Evolutionary conservation across 2,888 invertebrate species (phyloP).

Genomic region (Drosophila mercatorum): DNA sequence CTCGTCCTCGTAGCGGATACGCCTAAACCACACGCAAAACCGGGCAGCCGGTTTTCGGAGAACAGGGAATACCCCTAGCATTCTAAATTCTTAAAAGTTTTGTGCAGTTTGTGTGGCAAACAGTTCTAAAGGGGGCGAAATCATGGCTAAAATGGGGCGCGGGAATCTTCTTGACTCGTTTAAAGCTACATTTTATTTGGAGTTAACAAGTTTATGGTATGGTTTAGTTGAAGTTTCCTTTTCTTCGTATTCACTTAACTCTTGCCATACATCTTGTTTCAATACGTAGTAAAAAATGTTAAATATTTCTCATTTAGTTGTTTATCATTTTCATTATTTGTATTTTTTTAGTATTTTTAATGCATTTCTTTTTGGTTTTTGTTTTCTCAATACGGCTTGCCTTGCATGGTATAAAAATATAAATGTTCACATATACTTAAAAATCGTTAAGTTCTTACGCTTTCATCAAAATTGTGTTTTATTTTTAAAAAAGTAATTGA

Average conservation of each 20-base stretch:
- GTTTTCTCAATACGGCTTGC: slow-evolving; percentile 54
- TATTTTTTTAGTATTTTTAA: slow-evolving; percentile 37
- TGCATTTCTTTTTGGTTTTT: slow-evolving; percentile 34
- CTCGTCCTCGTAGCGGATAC: slow-evolving; percentile 11
- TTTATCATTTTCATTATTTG: slow-evolving; percentile 31
- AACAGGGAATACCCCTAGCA: slow-evolving; percentile 12
- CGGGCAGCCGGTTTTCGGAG: slow-evolving; percentile 1
- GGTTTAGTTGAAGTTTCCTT: not conserved
- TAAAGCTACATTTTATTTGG: slow-evolving; percentile 71
- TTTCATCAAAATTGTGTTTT: slow-evolving; percentile 41
- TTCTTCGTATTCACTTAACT: slow-evolving; percentile 42
- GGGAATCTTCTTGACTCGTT: slow-evolving; percentile 37
- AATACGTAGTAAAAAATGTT: slow-evolving; percentile 68
- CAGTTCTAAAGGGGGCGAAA: slow-evolving; percentile 4
- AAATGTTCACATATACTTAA: slow-evolving; percentile 75
- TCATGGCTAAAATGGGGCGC: slow-evolving; percentile 26
- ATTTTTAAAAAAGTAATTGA: slow-evolving; percentile 48
- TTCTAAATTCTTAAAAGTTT: slow-evolving; percentile 24
- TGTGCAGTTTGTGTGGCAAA: slow-evolving; percentile 16
- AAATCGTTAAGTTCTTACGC: slow-evolving; percentile 63
- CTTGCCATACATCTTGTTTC: slow-evolving; percentile 46
- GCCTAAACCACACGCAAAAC: slow-evolving; percentile 8
- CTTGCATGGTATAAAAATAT: slow-evolving; percentile 78
- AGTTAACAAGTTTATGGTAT: slow-evolving; percentile 47
- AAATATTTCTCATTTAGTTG: slow-evolving; percentile 46